Conservation (phyloP, 2,888 invertebrate species). For the Suillia variegata region DNA sequence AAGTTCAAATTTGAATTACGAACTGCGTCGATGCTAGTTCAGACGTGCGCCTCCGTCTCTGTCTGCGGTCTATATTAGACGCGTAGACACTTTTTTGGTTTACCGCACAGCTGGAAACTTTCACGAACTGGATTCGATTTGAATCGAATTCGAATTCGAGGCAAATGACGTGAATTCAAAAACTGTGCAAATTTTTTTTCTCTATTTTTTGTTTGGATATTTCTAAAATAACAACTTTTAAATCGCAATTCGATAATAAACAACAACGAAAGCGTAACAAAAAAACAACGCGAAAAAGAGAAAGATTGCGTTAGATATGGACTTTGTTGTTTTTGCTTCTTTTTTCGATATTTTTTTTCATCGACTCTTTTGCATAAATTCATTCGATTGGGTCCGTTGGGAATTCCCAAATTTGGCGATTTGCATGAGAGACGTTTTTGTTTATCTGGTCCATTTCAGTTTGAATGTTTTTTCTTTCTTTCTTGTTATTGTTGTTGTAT, state of each 20-base stretch:
- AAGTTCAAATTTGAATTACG: no score
- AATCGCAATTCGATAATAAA: no score
- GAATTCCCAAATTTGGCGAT: slow-evolving; percentile 3
- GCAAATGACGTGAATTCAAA: slow-evolving; percentile 44
- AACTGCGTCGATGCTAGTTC: no score
- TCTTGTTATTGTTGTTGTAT: not conserved
- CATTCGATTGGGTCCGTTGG: no score
- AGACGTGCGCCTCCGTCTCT: no score
- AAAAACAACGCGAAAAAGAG: not conserved
- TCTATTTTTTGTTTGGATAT: no score
- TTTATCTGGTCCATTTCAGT: slow-evolving; percentile 12
- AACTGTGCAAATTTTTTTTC: slow-evolving; percentile 4
- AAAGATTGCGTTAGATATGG: not conserved
- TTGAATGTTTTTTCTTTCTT: not conserved
- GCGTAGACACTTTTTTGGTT: slow-evolving; percentile 21
- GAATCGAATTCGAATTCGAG: slow-evolving; percentile 32
- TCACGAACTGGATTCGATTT: slow-evolving; percentile 42
- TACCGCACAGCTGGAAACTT: slow-evolving; percentile 38
- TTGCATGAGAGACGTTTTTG: not conserved
- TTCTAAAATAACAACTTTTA: no score
- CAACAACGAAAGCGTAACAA: no score
- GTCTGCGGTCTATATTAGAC: no score
- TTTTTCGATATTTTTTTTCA: not conserved
- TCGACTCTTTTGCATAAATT: no score
- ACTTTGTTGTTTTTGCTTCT: no score